Evolutionary conservation across 2,888 invertebrate genomes (phyloP).

Genomic region (Neoitamus cyanurus): DNA sequence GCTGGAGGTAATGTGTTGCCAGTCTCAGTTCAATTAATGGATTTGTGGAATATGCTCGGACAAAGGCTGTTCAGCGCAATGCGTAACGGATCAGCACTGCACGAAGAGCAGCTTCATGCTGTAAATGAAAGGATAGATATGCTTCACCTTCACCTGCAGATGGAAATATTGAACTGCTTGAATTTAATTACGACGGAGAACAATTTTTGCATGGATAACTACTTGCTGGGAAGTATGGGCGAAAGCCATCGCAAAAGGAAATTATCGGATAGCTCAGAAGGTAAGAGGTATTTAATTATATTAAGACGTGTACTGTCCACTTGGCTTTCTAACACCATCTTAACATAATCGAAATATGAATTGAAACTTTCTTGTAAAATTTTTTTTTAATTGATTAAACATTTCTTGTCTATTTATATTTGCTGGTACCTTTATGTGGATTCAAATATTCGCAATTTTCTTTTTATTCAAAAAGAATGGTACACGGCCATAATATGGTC

Average conservation of each 20-base stretch:
- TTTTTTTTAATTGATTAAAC: too few species aligned
- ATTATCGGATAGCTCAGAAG: not conserved
- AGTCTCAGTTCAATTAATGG: constrained; percentile 39
- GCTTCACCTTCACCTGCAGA: not conserved
- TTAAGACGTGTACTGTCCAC: not conserved
- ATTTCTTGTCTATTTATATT: too few species aligned
- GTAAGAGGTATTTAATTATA: not conserved
- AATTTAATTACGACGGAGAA: not conserved
- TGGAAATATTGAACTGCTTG: not conserved
- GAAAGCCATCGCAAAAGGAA: not conserved
- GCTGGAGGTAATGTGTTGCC: not conserved
- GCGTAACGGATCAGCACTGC: constrained; percentile 29
- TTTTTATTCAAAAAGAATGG: too few species aligned
- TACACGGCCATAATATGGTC: too few species aligned
- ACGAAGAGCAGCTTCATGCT: not conserved
- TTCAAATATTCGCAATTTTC: too few species aligned
- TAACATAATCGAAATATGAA: too few species aligned
- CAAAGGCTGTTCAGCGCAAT: constrained; percentile 52
- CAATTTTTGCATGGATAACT: not conserved
- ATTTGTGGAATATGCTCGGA: constrained; percentile 51
- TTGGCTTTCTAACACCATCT: not conserved
- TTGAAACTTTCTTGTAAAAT: too few species aligned
- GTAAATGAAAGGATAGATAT: constrained; percentile 1
- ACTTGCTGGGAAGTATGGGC: not conserved
- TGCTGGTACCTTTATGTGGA: too few species aligned